Evolutionary conservation across 2,797 vertebrate genomes (phyloP), one percentile per base, ranked within the genome.

Genomic region (Lindbergichthys nudifrons): DNA sequence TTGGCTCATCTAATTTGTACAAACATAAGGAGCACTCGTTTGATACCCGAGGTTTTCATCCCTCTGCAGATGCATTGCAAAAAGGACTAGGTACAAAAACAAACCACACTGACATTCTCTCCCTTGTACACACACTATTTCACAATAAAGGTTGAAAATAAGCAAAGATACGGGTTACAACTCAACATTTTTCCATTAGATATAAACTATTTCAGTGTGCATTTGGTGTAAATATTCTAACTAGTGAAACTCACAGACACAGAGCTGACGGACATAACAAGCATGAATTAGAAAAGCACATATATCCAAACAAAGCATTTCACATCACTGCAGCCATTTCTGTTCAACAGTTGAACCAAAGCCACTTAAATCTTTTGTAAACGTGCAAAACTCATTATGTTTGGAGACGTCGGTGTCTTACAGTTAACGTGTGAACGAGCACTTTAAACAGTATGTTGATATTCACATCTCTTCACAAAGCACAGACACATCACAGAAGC

Each of bases 401-500:
- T 47, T 32, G 45, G 48, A 62, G 65, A 70, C 43, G 76, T 65
- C 59, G 57, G 66, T 90, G 90, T 84, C 80, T 85, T 76, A 83
- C 79, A 83, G 64, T 77, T 56, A 45, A 54, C 8, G 15, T 74
- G 66, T 1, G 3, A 21, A 46, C 57, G 18, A 75, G 59, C 65
- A 80, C 59, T 69, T 67, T 32, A 41, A 45, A 66, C 70, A 46
- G 53, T 21, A 45, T 71, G 75, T 69, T 66, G 58, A 72, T 43
- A 48, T 59, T 43, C 43, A 50, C 43, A 54, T 71, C 64, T 76
- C 23, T 1, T 75, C 36, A 10, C 70, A 59, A 68, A 89, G 78
- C 85, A 77, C 80, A 75, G 72, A 75, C 39, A 88, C 80, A 46
- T 65, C 82, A 91, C 83, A 75, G 67, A 89, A 92, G 89, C 89